Evolutionary conservation across 2,888 invertebrate species (phyloP), one percentile per base, ranked within the genome.

Genomic region (Cloeon dipterum): DNA sequence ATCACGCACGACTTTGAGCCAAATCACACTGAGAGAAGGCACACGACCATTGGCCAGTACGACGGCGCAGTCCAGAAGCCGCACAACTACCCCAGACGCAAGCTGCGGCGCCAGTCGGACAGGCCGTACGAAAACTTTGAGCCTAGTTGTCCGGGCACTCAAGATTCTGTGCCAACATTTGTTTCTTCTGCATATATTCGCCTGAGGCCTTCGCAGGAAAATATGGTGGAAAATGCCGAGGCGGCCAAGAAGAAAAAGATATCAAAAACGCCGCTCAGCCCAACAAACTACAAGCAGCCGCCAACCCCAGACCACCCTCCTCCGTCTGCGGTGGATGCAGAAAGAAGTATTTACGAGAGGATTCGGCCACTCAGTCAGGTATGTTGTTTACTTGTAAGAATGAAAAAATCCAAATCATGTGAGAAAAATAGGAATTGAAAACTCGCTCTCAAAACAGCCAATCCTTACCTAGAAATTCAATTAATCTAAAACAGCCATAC

Each of bases 271-370:
- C 89, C 89, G 0, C 61, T 81, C 47, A 86, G 85, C 46, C 89
- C 89, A 16, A 82, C 85, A 34, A 81, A 85, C 52, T 88, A 88
- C 50, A 69, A 73, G 37, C 88, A 89, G 57, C 88, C 89, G 10
- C 85, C 89, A 8, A 91, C 89, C 10, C 89, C 89, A 0, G 88
- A 89, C 47, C 88, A 88, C 59, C 88, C 89, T 3, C 89, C 91
- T 2, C 91, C 91, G 0, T 76, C 85, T 8, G 85, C 89, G 3
- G 66, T 70, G 49, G 83, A 86, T 47, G 89, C 91, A 0, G 81
- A 85, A 57, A 73, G 71, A 56, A 75, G 78, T 49, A 91, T 91
- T 49, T 79, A 85, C 52, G 81, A 85, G 53, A 70, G 82, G 57
- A 88, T 91, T 50, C 68, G 83, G 50, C 86, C 86, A 16, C 58